Base-by-base conservation (phyloP, 1,140 invertebrate species). In the Brachionus asplanchnoidis region DNA sequence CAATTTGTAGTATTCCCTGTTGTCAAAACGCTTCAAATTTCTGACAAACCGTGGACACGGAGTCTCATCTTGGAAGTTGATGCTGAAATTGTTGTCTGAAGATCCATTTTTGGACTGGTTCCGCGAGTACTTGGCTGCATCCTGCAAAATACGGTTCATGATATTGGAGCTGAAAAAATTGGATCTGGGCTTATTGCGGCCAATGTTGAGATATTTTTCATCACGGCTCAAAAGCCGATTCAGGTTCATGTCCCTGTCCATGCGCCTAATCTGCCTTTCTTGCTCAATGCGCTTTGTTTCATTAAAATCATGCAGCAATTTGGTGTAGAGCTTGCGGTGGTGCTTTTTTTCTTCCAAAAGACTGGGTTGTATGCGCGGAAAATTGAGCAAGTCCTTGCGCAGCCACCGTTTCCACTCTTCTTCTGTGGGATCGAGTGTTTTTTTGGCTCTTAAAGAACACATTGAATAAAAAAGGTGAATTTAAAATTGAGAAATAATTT, bases 1-100 rank as follows among this genome's bases (percentile, higher is more conserved):
- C 12, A 77, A 23, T 77, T 77, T 77, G 20, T 50, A 77, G 50
- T 77, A 77, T 26, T 77, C 73, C 42, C 73, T 32, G n/a, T 77
- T 77, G 11, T 77, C 73, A 28, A 23, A 77, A 6, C 73, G 20
- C 20, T 77, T 77, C 3, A 26, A 11, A 77, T 77, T 77, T 46
- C 73, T 9, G 12, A 50, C 17, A 77, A 50, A 50, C 26, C 73
- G 42, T 3, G 73, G 73, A 77, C 73, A 77, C 12, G 40, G 40
- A 50, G 44, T 77, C 50, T 77, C 73, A 46, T 50, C 73, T 50
- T 77, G 42, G 20, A 77, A 77, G 26, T 77, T 50, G 11, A 77
- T 77, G 17, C 42, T 77, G 32, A 77, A 77, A 77, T 26, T 77
- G 17, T 42, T 40, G n/a, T 23, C 23, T 36, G 36, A 70, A 1